Conservation (phyloP, 2,888 invertebrate genomes). For the Buathra laborator region DNA sequence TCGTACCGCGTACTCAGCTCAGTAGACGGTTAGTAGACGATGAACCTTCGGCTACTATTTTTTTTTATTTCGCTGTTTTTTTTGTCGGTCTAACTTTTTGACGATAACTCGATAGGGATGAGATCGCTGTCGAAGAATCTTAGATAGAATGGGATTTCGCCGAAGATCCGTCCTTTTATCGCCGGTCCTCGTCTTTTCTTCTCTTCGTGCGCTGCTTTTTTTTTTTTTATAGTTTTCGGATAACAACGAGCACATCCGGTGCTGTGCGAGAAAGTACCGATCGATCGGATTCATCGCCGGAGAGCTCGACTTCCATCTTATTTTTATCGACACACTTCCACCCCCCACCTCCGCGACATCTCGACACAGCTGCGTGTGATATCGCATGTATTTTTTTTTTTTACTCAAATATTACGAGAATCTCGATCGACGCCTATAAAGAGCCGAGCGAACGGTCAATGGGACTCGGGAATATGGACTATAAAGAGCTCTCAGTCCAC, state of each 20-base stretch:
- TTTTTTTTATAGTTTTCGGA: slow-evolving; percentile 19
- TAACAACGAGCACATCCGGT: slow-evolving; percentile 34
- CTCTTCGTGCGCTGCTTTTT: not conserved
- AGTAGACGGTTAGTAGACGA: too few relatives aligned
- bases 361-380: not conserved
- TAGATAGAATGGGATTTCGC: too few relatives aligned
- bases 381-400: slow-evolving; percentile 2
- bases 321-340: slow-evolving; percentile 6
- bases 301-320: slow-evolving; percentile 7
- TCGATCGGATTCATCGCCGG: slow-evolving; percentile 16
- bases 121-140: too few relatives aligned
- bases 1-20: too few relatives aligned
- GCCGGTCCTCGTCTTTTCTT: not conserved
- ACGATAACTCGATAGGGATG: too few relatives aligned
- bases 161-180: slow-evolving; percentile 7
- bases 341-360: not conserved
- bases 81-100: too few relatives aligned
- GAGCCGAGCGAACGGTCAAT: not conserved
- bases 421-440: not conserved
- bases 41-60: too few relatives aligned
- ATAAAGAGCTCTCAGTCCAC: too few relatives aligned
- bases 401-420: not conserved
- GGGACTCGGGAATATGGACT: too few relatives aligned
- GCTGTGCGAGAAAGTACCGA: slow-evolving; percentile 24
- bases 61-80: too few relatives aligned